These are phyloP conservation scores for Siniperca undulata DNA, from an alignment of 2,797 vertebrate species.

Conservation along the genomic window DNA sequence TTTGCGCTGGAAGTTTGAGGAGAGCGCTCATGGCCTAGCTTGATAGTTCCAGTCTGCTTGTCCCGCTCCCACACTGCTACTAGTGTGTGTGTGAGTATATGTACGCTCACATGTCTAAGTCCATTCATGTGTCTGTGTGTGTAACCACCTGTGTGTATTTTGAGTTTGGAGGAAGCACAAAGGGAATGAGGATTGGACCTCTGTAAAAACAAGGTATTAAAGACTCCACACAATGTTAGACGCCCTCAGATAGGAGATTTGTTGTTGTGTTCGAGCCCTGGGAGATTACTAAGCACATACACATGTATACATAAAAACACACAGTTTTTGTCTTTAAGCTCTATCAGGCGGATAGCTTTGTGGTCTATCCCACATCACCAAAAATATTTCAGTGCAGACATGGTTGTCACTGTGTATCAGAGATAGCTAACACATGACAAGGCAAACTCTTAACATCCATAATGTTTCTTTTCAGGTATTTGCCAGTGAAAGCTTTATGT, in stretches of 20 bases:
- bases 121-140: slow-evolving; percentile 13
- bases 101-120: background rate
- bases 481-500: slow-evolving; percentile 12
- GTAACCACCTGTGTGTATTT: slow-evolving; percentile 3
- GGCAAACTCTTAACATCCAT: slow-evolving; percentile 11
- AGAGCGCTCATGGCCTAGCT: slow-evolving; percentile 55
- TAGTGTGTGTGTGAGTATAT: background rate
- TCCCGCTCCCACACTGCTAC: slow-evolving; percentile 16
- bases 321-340: slow-evolving; percentile 20
- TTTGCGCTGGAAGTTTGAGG: slow-evolving; percentile 68
- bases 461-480: slow-evolving; percentile 26
- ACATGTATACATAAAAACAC: background rate
- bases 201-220: slow-evolving; percentile 49
- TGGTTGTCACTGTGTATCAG: slow-evolving; percentile 51
- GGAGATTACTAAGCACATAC: slow-evolving; percentile 33
- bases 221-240: slow-evolving; percentile 42
- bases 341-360: slow-evolving; percentile 26
- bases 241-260: slow-evolving; percentile 49
- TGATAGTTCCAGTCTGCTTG: slow-evolving; percentile 80
- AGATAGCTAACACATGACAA: background rate
- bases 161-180: slow-evolving; percentile 21
- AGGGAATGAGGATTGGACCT: slow-evolving; percentile 18
- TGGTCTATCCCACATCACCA: slow-evolving; percentile 8
- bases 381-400: slow-evolving; percentile 38
- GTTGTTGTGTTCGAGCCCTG: slow-evolving; percentile 39